phyloP scores from a whole-genome alignment of 2,113 vertebrate genomes.

The Planiliza haematocheilus region DNA sequence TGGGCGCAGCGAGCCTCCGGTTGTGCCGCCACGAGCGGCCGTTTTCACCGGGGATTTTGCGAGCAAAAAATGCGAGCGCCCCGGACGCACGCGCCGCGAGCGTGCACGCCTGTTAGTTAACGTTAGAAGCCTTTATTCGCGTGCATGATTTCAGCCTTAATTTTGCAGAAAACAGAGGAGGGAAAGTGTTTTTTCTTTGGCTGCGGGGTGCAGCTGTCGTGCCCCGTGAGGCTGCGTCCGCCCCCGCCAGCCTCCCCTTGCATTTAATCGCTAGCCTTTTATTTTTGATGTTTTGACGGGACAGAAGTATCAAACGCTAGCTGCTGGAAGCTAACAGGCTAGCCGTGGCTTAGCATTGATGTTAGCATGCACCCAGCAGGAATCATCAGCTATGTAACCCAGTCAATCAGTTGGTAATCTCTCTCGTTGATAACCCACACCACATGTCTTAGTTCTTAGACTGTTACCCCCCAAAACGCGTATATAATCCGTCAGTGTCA shows the following conservation, averaged over 20 bases:
- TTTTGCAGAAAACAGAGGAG: constrained; percentile 42
- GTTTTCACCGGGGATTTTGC: constrained; percentile 18
- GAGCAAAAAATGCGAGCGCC: constrained; percentile 11
- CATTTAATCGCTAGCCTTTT: not conserved
- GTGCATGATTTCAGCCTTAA: constrained; percentile 51
- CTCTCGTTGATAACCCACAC: not conserved
- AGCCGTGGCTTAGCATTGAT: constrained; percentile 56
- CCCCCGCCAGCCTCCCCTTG: not conserved
- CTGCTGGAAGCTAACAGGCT: constrained; percentile 66
- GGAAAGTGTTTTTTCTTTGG: not conserved
- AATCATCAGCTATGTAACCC: constrained; percentile 2
- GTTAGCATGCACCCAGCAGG: constrained; percentile 62
- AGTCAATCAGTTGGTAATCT: not conserved
- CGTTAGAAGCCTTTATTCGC: constrained; percentile 50
- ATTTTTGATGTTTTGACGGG: constrained; percentile 53
- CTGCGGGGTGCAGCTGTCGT: not conserved
- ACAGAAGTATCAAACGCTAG: constrained; percentile 52
- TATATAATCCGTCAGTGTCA: not conserved
- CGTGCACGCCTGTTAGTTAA: constrained; percentile 67
- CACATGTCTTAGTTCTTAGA: not conserved
- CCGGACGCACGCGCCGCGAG: constrained; percentile 52
- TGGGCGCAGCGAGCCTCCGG: not conserved
- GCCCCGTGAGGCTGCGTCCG: not conserved
- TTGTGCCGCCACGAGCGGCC: not conserved
- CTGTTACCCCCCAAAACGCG: too few species aligned